Conservation (phyloP, 1,140 invertebrate genomes). For the Zaprionus ornatus region DNA sequence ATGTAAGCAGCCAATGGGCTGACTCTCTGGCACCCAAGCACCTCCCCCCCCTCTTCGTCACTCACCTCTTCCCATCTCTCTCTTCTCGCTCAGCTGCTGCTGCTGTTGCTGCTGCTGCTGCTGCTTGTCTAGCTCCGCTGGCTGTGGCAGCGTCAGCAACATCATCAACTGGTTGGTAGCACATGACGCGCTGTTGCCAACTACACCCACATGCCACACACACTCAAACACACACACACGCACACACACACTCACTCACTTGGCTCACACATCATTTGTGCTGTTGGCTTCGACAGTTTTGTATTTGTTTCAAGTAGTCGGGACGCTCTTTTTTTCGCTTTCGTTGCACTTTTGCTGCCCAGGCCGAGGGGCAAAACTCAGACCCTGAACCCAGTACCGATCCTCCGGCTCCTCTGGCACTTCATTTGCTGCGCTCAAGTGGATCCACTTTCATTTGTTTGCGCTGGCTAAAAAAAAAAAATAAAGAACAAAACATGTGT, state of each 20-base stretch:
- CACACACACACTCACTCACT: conserved; percentile 8
- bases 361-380: conserved; percentile 30
- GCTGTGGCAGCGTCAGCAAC: conserved; percentile 74
- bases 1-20: conserved; percentile 71
- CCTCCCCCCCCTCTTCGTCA: conserved; percentile 14
- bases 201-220: conserved; percentile 27
- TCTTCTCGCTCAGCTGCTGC: conserved; percentile 30
- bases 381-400: background rate
- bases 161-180: conserved; percentile 79
- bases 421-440: conserved; percentile 82
- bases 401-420: conserved; percentile 58
- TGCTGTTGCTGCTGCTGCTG: conserved; percentile 29
- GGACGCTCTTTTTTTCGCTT: conserved; percentile 67
- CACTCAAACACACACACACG: conserved; percentile 5
- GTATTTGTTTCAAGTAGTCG: conserved; percentile 72
- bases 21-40: conserved; percentile 25
- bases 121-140: conserved; percentile 16
- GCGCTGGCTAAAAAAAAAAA: conserved; percentile 55
- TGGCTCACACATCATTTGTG: conserved; percentile 61
- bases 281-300: conserved; percentile 72
- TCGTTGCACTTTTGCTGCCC: conserved; percentile 82
- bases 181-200: conserved; percentile 68
- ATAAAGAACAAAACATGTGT: background rate
- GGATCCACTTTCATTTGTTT: conserved; percentile 83
- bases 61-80: background rate